Percentiles rank a stretch among this genome's conserved stretches.
These are phyloP conservation scores for Drosophila falleni DNA, from an alignment of 2,888 invertebrate genomes.

Conservation along the genomic window DNA sequence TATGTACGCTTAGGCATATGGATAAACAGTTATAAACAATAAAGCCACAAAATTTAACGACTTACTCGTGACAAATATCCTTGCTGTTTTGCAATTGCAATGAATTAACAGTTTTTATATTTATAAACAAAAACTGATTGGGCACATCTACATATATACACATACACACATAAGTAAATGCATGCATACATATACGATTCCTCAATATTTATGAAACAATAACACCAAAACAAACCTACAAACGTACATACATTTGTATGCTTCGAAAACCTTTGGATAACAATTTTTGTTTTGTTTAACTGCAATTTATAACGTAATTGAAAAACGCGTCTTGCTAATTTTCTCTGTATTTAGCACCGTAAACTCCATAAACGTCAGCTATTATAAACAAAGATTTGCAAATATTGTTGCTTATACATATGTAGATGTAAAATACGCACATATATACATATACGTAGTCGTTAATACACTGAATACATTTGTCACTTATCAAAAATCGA, in stretches of 20 bases:
- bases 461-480: slow-evolving; percentile 47
- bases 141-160: slow-evolving; percentile 37
- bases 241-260: slow-evolving; percentile 60
- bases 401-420: slow-evolving; percentile 69
- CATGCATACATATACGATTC: slow-evolving; percentile 19
- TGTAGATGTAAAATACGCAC: slow-evolving; percentile 46
- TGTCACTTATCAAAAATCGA: slow-evolving; percentile 49
- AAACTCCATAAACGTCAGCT: slow-evolving; percentile 70
- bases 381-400: slow-evolving; percentile 75
- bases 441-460: slow-evolving; percentile 33
- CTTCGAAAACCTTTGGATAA: slow-evolving; percentile 47
- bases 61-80: slow-evolving; percentile 4
- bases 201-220: slow-evolving; percentile 60
- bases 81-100: slow-evolving; percentile 19
- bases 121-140: slow-evolving; percentile 67
- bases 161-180: slow-evolving; percentile 16
- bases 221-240: slow-evolving; percentile 63
- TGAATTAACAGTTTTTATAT: slow-evolving; percentile 31
- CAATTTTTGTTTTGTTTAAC: slow-evolving; percentile 25
- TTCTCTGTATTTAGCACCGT: slow-evolving; percentile 59
- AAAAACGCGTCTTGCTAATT: slow-evolving; percentile 39
- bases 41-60: slow-evolving; percentile 18
- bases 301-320: slow-evolving; percentile 30
- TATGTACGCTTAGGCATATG: slow-evolving; percentile 32
- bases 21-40: slow-evolving; percentile 29